Conservation (phyloP, 2,888 invertebrate species). For the Clostera curtula region DNA sequence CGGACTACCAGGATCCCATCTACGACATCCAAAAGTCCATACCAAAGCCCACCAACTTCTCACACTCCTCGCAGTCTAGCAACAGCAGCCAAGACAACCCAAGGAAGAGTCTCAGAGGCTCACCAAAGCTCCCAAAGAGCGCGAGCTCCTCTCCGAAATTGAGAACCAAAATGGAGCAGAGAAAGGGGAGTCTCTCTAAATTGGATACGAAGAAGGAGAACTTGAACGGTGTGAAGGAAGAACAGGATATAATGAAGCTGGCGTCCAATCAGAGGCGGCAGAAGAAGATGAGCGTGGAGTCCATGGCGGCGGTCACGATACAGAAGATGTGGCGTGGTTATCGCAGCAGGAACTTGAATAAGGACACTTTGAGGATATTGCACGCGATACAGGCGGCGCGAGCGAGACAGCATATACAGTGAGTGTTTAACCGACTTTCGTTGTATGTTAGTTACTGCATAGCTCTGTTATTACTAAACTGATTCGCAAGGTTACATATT, state of each 20-base stretch:
- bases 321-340: slow-evolving; percentile 93
- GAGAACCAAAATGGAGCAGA: slow-evolving; percentile 53
- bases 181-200: slow-evolving; percentile 56
- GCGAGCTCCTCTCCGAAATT: slow-evolving; percentile 65
- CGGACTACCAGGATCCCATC: slow-evolving; percentile 79
- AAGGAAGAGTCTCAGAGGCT: slow-evolving; percentile 47
- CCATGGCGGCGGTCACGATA: slow-evolving; percentile 82
- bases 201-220: slow-evolving; percentile 39
- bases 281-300: slow-evolving; percentile 54
- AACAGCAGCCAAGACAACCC: slow-evolving; percentile 50
- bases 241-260: slow-evolving; percentile 49
- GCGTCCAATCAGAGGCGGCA: slow-evolving; percentile 60
- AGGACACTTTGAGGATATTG: slow-evolving; percentile 76
- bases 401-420: slow-evolving; percentile 90
- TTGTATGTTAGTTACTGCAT: too few species aligned
- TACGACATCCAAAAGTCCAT: slow-evolving; percentile 59
- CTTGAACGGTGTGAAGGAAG: slow-evolving; percentile 45
- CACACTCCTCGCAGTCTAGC: slow-evolving; percentile 46
- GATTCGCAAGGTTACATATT: too few species aligned
- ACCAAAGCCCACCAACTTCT: slow-evolving; percentile 41
- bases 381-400: slow-evolving; percentile 84
- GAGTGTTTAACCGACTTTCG: too few species aligned
- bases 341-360: slow-evolving; percentile 82
- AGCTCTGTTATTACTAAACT: too few species aligned
- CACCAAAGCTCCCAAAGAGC: slow-evolving; percentile 63